phyloP scores from a whole-genome alignment of 2,797 vertebrate species.

The Echeneis naucrates region DNA sequence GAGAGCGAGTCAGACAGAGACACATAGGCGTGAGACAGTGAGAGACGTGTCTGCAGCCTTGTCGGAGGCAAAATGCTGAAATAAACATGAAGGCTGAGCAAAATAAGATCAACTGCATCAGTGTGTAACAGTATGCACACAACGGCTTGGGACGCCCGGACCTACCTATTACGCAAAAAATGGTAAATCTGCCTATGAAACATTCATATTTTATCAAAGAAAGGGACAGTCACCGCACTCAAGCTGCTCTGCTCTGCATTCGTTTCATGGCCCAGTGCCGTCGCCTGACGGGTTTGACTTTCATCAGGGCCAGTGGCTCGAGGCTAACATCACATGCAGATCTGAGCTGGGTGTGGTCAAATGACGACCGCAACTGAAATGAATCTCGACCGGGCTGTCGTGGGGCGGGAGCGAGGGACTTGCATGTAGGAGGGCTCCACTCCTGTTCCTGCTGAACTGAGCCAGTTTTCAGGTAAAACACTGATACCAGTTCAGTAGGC shows the following conservation, averaged over 20 bases:
- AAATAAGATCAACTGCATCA: constrained; percentile 55
- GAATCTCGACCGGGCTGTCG: constrained; percentile 5
- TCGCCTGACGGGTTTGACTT: constrained; percentile 60
- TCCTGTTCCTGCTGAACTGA: constrained; percentile 99
- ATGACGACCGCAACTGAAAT: constrained; percentile 6
- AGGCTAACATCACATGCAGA: neutral
- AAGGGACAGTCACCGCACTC: constrained; percentile 18
- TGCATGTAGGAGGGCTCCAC: constrained; percentile 80
- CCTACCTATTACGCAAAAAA: constrained; percentile 52
- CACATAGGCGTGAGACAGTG: constrained; percentile 3
- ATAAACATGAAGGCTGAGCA: constrained; percentile 69
- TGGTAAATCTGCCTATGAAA: constrained; percentile 61
- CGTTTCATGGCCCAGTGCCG: constrained; percentile 34
- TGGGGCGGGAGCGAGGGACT: constrained; percentile 18
- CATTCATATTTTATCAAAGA: constrained; percentile 65
- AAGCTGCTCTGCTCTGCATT: constrained; percentile 23
- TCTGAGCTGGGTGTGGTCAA: constrained; percentile 22
- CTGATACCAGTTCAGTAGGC: constrained; percentile 92
- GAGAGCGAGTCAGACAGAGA: constrained; percentile 4
- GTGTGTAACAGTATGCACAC: constrained; percentile 58
- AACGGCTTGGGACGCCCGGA: constrained; percentile 15
- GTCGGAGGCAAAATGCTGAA: constrained; percentile 51
- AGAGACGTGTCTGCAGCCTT: constrained; percentile 41
- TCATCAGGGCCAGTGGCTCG: constrained; percentile 50
- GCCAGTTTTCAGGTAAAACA: constrained; percentile 91